Conservation (phyloP, 2,888 invertebrate species). For the Flexamia atlantica region DNA sequence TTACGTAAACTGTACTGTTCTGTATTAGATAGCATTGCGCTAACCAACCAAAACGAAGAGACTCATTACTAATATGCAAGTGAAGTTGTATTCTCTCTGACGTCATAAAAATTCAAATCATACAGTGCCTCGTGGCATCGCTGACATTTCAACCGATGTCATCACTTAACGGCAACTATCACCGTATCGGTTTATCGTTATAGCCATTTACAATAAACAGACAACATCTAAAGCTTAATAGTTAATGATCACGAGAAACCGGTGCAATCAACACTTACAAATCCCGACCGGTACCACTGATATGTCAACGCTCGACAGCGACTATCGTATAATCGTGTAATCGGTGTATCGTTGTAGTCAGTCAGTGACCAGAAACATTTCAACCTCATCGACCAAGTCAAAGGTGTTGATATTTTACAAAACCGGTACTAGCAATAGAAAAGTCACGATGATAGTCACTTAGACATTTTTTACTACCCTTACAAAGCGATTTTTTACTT, state of each 20-base stretch:
- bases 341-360: not conserved
- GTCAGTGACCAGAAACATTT: not conserved
- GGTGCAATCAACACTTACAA: not conserved
- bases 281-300: not conserved
- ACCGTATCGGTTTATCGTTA: not conserved
- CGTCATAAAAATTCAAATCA: too few species aligned
- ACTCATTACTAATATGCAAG: too few species aligned
- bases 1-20: too few species aligned
- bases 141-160: constrained; percentile 10
- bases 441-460: too few species aligned
- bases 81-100: too few species aligned
- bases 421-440: too few species aligned
- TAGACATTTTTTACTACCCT: too few species aligned
- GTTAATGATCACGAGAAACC: not conserved
- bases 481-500: too few species aligned
- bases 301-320: constrained; percentile 2
- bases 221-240: not conserved
- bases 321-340: not conserved
- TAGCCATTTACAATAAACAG: not conserved
- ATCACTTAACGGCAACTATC: not conserved
- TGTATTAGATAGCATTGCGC: too few species aligned
- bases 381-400: too few species aligned
- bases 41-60: too few species aligned
- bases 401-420: too few species aligned
- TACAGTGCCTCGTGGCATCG: not conserved